Evolutionary conservation across 2,888 invertebrate species (phyloP), one percentile per base, ranked within the genome.

Genomic region (Dryocosmus kuriphilus): DNA sequence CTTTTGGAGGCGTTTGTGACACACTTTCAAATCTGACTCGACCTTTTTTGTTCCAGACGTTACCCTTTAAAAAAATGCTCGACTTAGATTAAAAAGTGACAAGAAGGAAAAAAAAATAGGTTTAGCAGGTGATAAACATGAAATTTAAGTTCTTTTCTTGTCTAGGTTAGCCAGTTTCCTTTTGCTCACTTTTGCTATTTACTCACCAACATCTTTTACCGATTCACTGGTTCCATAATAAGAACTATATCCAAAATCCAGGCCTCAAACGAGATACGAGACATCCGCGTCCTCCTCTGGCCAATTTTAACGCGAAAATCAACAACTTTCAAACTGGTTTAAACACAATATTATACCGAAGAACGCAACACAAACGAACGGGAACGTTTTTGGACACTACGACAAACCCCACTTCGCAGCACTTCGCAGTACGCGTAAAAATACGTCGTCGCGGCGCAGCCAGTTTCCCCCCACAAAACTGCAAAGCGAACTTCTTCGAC

Each of bases 121-220:
- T 55, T n/a, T 32, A 55, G 14, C 11, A 38, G 38, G 14, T 74
- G 35, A 38, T 41, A 38, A 61, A 32, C 61, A 75, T 67, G 27
- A 65, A n/a, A 38, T 63, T 51, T 22, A 46, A 79, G 22, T 46
- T 41, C 38, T 62, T 61, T 60, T 61, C 46, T 27, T 61, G n/a
- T 61, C n/a, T 8, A 62, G 27, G 46, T 22, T 27, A 46, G 41
- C 41, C 19, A 51, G 30, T n/a, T 71, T 51, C 27, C 51, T 71
- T 46, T 55, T 30, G 51, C 83, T 71, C 32, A 19, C 51, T 71
- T 46, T 55, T 30, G 51, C 83, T 85, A 87, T 87, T 86, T 84
- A 80, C 89, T 89, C 85, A 89, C 89, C 89, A 89, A 84, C 89
- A 89, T 89, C 85, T 88, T 89, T 84, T 87, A 89, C 81, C 84